Conservation (phyloP, 2,888 invertebrate genomes). For the Luffia ferchaultella region DNA sequence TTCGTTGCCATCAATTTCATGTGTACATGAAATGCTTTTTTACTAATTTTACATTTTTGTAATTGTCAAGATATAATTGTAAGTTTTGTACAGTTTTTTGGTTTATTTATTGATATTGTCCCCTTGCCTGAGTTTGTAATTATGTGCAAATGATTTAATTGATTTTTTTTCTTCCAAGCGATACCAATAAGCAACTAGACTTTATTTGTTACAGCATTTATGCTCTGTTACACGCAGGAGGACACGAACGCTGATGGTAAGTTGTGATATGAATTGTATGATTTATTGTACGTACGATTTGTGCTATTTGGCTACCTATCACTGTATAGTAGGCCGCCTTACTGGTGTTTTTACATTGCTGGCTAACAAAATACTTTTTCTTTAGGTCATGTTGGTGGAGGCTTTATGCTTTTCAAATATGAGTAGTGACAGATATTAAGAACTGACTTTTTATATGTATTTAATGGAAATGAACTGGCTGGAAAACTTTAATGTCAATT, state of each 20-base stretch:
- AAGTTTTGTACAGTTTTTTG: neutral
- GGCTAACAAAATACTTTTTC: neutral
- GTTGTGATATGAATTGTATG: slow-evolving; percentile 26
- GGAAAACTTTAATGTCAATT: neutral
- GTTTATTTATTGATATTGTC: neutral
- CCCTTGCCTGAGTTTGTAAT: neutral
- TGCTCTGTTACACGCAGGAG: slow-evolving; percentile 94
- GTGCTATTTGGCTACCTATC: slow-evolving; percentile 46
- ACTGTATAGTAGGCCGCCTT: slow-evolving; percentile 33
- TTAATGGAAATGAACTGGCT: neutral
- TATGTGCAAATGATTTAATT: slow-evolving; percentile 2
- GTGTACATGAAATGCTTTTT: too few species aligned
- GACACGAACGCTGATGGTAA: slow-evolving; percentile 91
- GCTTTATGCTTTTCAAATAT: neutral
- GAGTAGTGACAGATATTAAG: too few species aligned
- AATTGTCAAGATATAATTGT: neutral
- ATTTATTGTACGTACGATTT: slow-evolving; percentile 22
- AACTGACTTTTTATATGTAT: neutral
- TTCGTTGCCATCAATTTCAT: too few species aligned
- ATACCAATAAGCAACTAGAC: neutral
- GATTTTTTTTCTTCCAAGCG: slow-evolving; percentile 14
- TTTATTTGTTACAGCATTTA: slow-evolving; percentile 84
- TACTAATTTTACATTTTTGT: too few species aligned
- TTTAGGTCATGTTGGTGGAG: neutral
- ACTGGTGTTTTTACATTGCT: slow-evolving; percentile 15